Base-by-base conservation (phyloP, 2,888 invertebrate species). In the Drosophila anomelani region DNA sequence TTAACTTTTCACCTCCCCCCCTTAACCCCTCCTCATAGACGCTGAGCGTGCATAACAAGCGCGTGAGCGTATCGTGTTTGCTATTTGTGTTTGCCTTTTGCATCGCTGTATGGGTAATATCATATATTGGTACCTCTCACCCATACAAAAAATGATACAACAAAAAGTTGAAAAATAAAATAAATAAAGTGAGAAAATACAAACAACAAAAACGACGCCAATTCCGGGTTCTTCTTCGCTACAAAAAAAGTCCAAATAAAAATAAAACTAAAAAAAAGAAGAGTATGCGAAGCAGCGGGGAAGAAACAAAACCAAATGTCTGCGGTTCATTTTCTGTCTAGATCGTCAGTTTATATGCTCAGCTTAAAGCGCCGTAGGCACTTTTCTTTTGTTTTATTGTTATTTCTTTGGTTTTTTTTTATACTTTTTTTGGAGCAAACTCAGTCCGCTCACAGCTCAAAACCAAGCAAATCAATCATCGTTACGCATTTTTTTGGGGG, bases 211-310 rank as follows among this genome's bases (percentile, higher is more conserved):
- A 77, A 75, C 70, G 75, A 84, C 77, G 80, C 81, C 88, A 85
- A 85, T 85, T 85, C 85, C 85, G 85, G 85, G 85, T 85, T 85
- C 85, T 85, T 88, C 85, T 85, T 85, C 85, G 83, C 51, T 51
- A 55, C 36, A 38, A 53, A 44, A 54, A 44, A 54, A 62, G 34
- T 34, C 46, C 8, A 64, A 62, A 47, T 17, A 49, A 53, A 66
- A 36, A 32, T 13, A 34, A 47, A 20, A 58, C 1, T 4, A 55
- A 49, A 64, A 53, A 36, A 49, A 64, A 53, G 36, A 49, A 49
- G 23, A 71, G 63, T 63, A 46, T 63, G n/a, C 17, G 66, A 63
- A 46, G 63, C 41, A 51, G 63, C 23, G 63, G 61, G 10, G 44
- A 62, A 55, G 44, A 62, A 55, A 44, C 39, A 44, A 66, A 55